Conservation (phyloP, 2,888 invertebrate species). For the Protophormia terraenovae region DNA sequence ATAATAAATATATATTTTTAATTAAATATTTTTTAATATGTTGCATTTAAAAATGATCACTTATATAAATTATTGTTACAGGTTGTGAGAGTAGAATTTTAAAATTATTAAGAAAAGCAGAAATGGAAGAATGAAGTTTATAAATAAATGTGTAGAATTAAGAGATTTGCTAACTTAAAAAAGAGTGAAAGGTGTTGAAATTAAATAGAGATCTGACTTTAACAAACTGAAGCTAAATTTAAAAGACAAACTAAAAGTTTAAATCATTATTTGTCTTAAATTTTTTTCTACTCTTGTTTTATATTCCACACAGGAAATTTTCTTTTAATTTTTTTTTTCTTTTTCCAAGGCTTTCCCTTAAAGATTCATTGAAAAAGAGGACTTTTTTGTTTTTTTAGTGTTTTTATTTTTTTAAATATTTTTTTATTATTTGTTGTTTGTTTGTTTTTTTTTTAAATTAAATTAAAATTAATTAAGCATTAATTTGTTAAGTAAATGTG, state of each 20-base stretch:
- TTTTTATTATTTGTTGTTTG: constrained; percentile 49
- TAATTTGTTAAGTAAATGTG: constrained; percentile 67
- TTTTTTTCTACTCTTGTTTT: neutral
- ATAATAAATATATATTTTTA: constrained; percentile 10
- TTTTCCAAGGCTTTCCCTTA: neutral
- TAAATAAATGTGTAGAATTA: neutral
- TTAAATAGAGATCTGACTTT: neutral
- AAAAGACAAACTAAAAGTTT: constrained; percentile 17
- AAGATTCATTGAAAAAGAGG: constrained; percentile 3
- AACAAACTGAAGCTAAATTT: neutral
- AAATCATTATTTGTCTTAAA: neutral
- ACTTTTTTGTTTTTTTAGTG: constrained; percentile 3
- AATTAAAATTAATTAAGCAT: constrained; percentile 68
- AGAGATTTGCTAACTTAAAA: neutral
- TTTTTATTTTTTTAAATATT: constrained; percentile 45
- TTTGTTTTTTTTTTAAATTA: constrained; percentile 67
- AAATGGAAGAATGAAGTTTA: neutral
- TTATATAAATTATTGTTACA: constrained; percentile 52
- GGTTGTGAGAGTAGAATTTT: constrained; percentile 34
- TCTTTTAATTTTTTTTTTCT: neutral
- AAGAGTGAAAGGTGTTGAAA: neutral
- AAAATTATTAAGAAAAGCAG: neutral
- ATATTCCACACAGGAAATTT: neutral
- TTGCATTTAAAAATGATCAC: constrained; percentile 15
- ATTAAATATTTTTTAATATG: constrained; percentile 13